phyloP scores from a whole-genome alignment of 2,888 invertebrate species.

The Exocentrus adspersus region DNA sequence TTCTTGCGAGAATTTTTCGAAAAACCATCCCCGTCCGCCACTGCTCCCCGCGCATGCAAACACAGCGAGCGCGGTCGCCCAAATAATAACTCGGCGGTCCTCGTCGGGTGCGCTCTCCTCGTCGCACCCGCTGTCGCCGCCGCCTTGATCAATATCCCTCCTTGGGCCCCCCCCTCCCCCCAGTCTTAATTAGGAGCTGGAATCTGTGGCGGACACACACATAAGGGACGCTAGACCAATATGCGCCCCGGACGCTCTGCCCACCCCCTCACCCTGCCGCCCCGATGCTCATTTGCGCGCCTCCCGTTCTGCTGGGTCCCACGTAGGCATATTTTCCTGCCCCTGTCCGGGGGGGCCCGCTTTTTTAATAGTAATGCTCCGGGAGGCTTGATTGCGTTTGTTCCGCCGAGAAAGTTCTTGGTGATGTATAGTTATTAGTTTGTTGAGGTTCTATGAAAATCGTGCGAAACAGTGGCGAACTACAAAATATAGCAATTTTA shows the following conservation, averaged over 20 bases:
- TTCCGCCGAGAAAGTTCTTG: neutral
- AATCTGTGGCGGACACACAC: constrained; percentile 87
- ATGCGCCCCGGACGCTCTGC: constrained; percentile 53
- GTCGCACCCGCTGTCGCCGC: constrained; percentile 52
- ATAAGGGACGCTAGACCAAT: constrained; percentile 64
- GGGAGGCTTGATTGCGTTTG: neutral
- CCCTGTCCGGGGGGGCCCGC: constrained; percentile 5
- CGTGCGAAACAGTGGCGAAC: too few relatives aligned
- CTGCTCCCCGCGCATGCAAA: constrained; percentile 59
- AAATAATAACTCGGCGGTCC: constrained; percentile 63
- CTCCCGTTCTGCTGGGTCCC: constrained; percentile 41
- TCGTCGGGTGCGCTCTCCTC: constrained; percentile 53
- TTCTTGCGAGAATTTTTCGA: too few relatives aligned
- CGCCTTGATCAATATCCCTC: constrained; percentile 65
- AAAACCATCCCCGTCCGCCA: constrained; percentile 23
- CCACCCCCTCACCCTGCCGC: constrained; percentile 36
- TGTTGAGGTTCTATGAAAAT: too few relatives aligned
- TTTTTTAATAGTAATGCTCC: neutral
- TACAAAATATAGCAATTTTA: too few relatives aligned
- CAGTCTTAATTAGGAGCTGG: constrained; percentile 87
- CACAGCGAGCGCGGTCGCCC: constrained; percentile 60
- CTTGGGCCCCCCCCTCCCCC: constrained; percentile 66
- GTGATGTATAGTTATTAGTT: too few relatives aligned
- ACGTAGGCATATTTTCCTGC: constrained; percentile 31
- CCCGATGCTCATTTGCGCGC: constrained; percentile 53